Evolutionary conservation across 2,113 vertebrate genomes (phyloP), one percentile per base, ranked within the genome.

Genomic region (Mirza zaza): DNA sequence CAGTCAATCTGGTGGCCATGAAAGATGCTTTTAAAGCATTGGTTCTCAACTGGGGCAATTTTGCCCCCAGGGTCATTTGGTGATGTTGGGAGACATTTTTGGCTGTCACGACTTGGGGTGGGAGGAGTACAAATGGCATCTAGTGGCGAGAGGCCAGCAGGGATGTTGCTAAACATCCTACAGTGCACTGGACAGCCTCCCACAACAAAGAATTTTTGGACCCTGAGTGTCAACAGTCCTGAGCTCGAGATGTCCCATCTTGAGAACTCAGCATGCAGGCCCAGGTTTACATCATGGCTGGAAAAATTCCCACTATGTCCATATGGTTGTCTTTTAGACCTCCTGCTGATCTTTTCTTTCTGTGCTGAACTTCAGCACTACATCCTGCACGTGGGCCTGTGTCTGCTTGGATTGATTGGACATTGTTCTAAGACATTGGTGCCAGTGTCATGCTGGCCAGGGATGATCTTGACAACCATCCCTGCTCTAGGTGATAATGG

Each of bases 81-180:
- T 11, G 50, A 55, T 45, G 5, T 45, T 84, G 57, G 70, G 57
- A 87, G 20, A 87, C 6, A 68, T 21, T 86, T 67, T 75, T 76
- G 57, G 45, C 86, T 8, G 45, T 84, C 65, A 21, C 18, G 77
- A 6, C n/a, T 55, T 32, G 45, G 39, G 23, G 13, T 57, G 2
- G 6, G 55, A 4, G 21, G 20, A 25, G 1, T 29, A 0, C 36
- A 57, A 4, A 6, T 36, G 6, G 50, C 5, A 55, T 50, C 6
- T 45, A 17, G 12, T 27, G 23, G 10, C 18, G 18, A 45, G 55
- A 65, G 57, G 76, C 55, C 59, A 32, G 27, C 55, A 21, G 55
- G 18, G 55, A 6, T 59, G 25, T 5, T 67, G 45, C 18, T 90
- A 2, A 52, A 65, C 21, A 52, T 57, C 67, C 42, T 20, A 4